phyloP scores from a whole-genome alignment of 2,797 vertebrate genomes.

The Sus cebifrons region DNA sequence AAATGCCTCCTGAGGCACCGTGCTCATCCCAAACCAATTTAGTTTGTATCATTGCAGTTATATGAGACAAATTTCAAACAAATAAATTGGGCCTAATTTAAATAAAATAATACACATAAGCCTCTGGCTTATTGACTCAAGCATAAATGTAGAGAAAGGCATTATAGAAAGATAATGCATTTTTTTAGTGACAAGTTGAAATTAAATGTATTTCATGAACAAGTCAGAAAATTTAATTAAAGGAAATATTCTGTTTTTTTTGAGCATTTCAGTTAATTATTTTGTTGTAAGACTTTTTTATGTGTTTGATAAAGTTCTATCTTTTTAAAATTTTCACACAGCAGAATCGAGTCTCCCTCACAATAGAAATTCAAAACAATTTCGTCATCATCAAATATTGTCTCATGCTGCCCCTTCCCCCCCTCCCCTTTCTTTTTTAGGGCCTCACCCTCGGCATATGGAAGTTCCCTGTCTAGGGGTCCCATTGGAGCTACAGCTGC shows the following conservation, averaged over 20 bases:
- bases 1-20: slow-evolving; percentile 6
- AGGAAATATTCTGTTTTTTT: not conserved
- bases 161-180: not conserved
- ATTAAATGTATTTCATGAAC: slow-evolving; percentile 28
- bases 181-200: not conserved
- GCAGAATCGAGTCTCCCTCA: not conserved
- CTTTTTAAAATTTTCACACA: not conserved
- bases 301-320: not conserved
- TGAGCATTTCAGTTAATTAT: slow-evolving; percentile 43
- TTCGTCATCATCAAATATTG: not conserved
- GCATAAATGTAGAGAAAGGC: slow-evolving; percentile 24
- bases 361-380: not conserved
- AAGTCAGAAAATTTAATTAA: slow-evolving; percentile 21
- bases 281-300: slow-evolving; percentile 48
- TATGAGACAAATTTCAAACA: slow-evolving; percentile 45
- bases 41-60: slow-evolving; percentile 27
- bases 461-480: too few species aligned
- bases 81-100: slow-evolving; percentile 26
- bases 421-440: too few species aligned
- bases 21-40: slow-evolving; percentile 10
- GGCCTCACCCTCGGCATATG: too few species aligned
- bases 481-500: too few species aligned
- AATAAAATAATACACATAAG: slow-evolving; percentile 13
- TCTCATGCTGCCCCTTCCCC: not conserved
- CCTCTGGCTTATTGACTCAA: slow-evolving; percentile 10